These are phyloP conservation scores for Sipha flava DNA, from an alignment of 1,140 invertebrate genomes.

Conservation along the genomic window DNA sequence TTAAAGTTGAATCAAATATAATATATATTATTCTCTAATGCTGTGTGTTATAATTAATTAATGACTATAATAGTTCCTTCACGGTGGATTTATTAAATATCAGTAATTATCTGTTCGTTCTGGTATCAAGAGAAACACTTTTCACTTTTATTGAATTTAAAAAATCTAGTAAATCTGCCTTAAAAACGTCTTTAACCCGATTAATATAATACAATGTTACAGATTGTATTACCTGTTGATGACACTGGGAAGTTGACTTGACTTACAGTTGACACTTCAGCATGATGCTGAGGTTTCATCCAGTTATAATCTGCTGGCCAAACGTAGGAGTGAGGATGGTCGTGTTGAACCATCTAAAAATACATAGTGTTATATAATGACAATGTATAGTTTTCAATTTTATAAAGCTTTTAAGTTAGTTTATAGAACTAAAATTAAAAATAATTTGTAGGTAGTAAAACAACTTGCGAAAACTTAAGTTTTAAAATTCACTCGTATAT, in stretches of 20 bases:
- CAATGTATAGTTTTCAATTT: too few relatives aligned
- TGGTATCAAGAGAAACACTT: not conserved
- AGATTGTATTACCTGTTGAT: constrained; percentile 12
- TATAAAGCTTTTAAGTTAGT: too few relatives aligned
- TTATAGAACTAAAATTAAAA: too few relatives aligned
- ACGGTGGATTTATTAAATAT: not conserved
- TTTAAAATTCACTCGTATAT: too few relatives aligned
- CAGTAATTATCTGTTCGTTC: not conserved
- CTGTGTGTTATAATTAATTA: not conserved
- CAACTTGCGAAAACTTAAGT: too few relatives aligned
- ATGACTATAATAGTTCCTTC: not conserved
- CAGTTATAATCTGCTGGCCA: constrained; percentile 36
- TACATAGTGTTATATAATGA: not conserved
- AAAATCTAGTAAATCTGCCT: not conserved
- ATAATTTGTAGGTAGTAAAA: too few relatives aligned
- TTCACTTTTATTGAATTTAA: not conserved
- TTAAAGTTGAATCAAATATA: not conserved
- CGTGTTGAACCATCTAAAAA: constrained; percentile 18
- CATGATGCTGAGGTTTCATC: constrained; percentile 18
- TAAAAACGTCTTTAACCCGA: not conserved
- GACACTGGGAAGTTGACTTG: not conserved
- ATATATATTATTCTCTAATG: not conserved
- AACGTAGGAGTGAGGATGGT: constrained; percentile 31
- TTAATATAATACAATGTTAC: not conserved
- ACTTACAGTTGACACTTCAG: not conserved